Conservation (phyloP, 2,888 invertebrate genomes). For the Drosophila gaucha region DNA sequence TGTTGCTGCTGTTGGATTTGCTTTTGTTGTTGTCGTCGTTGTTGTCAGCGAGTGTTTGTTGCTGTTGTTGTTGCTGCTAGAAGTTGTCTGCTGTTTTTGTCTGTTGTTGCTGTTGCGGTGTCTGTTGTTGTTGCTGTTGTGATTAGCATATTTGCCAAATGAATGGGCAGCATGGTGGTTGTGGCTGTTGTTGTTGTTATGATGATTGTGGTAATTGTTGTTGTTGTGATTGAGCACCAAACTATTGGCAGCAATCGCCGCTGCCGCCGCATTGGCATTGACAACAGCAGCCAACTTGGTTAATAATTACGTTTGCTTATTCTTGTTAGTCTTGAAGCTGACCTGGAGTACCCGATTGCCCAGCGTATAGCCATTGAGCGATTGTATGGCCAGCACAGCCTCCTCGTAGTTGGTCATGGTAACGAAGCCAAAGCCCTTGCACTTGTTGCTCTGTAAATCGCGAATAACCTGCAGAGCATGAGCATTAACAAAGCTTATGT, state of each 20-base stretch:
- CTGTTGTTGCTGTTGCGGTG: slow-evolving; percentile 25
- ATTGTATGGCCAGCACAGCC: slow-evolving; percentile 97
- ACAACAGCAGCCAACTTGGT: slow-evolving; percentile 83
- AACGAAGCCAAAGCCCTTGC: slow-evolving; percentile 99
- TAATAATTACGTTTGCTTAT: slow-evolving; percentile 87
- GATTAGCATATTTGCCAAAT: slow-evolving; percentile 50
- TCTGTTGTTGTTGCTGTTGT: slow-evolving; percentile 45
- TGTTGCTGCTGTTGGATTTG: slow-evolving; percentile 12
- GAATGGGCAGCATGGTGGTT: slow-evolving; percentile 32
- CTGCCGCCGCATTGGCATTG: slow-evolving; percentile 77
- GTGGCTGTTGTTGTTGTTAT: slow-evolving; percentile 32
- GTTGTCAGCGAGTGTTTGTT: slow-evolving; percentile 1
- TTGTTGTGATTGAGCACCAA: slow-evolving; percentile 61
- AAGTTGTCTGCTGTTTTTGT: slow-evolving; percentile 2
- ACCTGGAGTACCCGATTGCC: slow-evolving; percentile 98
- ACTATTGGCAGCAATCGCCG: slow-evolving; percentile 72
- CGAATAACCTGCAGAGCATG: slow-evolving; percentile 89
- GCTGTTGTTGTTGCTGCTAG: slow-evolving; percentile 11
- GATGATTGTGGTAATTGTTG: slow-evolving; percentile 35
- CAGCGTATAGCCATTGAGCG: slow-evolving; percentile 97
- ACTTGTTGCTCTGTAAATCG: slow-evolving; percentile 97
- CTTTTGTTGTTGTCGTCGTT: slow-evolving; percentile 38
- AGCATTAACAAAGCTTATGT: slow-evolving; percentile 3
- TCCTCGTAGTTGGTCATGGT: slow-evolving; percentile 99
- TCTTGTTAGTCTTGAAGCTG: slow-evolving; percentile 97